Evolutionary conservation across 2,888 invertebrate genomes (phyloP), one percentile per base, ranked within the genome.

Genomic region (Euclidia mi): DNA sequence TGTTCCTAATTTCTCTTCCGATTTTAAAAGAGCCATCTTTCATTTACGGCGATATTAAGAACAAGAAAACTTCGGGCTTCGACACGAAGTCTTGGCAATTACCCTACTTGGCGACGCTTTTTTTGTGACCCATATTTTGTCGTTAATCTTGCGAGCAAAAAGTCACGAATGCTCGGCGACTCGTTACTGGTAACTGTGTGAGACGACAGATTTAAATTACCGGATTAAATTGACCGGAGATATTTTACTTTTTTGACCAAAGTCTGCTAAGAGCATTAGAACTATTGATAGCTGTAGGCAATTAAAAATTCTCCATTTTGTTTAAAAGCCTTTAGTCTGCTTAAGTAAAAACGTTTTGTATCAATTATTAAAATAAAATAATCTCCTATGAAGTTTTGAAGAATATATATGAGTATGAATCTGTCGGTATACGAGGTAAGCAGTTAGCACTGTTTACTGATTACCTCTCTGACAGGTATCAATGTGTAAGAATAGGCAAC

Each of bases 31-130:
- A 91, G 87, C 90, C 91, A 93, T 93, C 91, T 92, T 91, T 93
- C 92, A 92, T 92, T 92, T 92, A 92, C 91, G 92, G 88, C 89
- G 91, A 92, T 91, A 89, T 91, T 93, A 89, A 87, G 91, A 92
- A 92, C 92, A 92, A 92, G 92, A 90, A 92, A 91, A 90, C 91
- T 91, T 92, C 87, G 88, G 88, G 83, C 84, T 90, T 91, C 89
- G 90, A 93, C 92, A 91, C 89, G 88, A 93, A 93, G 89, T 92
- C 93, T 92, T 87, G 91, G 92, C 89, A 92, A 93, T 93, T 92
- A 91, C 90, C 91, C 89, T 85, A 90, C 88, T 91, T 88, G 84
- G 87, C 85, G 88, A 81, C 87, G 87, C 79, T 90, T 92, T 91
- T 79, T 93, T 92, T 91, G 92, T 85, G 91, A 89, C 87, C 79